A percentile compares a stretch with the other conserved stretches of the same genome.
phyloP scores from a whole-genome alignment of 2,797 vertebrate genomes.

The Antrozous pallidus region DNA sequence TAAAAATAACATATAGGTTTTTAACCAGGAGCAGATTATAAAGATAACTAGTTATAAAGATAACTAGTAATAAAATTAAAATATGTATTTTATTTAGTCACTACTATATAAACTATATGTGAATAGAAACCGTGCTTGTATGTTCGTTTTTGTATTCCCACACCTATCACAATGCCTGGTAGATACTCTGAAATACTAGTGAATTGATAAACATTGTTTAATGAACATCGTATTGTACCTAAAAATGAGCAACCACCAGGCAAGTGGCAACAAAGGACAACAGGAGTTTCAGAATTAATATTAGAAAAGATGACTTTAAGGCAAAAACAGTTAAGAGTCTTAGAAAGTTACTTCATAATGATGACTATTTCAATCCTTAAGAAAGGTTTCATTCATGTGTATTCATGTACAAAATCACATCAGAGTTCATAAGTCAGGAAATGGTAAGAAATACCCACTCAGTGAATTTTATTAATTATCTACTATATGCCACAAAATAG shows the following conservation, averaged over 20 bases:
- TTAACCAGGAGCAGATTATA: neutral
- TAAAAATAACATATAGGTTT: neutral
- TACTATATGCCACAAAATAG: neutral
- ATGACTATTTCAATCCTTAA: neutral
- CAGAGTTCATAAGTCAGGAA: neutral
- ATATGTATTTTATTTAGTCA: neutral
- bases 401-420: neutral
- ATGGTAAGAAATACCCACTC: neutral
- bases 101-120: neutral
- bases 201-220: neutral
- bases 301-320: neutral
- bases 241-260: neutral
- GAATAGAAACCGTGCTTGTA: neutral
- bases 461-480: neutral
- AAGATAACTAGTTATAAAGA: neutral
- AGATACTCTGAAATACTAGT: neutral
- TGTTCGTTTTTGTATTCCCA: neutral
- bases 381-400: neutral
- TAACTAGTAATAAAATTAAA: neutral
- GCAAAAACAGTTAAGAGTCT: neutral
- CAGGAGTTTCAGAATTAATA: neutral
- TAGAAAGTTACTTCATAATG: constrained; percentile 29
- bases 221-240: neutral
- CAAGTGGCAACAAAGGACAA: neutral
- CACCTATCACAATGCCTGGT: neutral